These are phyloP conservation scores for Dynastes grantii DNA, from an alignment of 2,888 invertebrate genomes.

Conservation along the genomic window DNA sequence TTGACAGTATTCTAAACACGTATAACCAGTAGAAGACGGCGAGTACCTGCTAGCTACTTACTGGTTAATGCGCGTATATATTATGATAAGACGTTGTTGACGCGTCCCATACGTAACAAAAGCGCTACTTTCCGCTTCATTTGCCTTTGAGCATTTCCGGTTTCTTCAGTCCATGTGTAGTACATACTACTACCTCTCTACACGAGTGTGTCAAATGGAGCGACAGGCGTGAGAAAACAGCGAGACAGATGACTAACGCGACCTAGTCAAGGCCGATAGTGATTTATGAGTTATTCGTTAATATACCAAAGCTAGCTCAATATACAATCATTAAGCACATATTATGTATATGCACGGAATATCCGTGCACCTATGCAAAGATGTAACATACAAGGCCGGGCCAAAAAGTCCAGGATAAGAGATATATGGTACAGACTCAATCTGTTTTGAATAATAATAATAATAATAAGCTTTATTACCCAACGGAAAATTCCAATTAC, in stretches of 20 bases:
- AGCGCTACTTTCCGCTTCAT: slow-evolving; percentile 49
- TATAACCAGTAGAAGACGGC: slow-evolving; percentile 15
- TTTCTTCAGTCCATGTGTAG: slow-evolving; percentile 24
- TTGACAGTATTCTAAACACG: slow-evolving; percentile 28
- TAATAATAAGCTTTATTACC: too few species aligned
- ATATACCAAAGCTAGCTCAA: slow-evolving; percentile 16
- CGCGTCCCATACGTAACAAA: slow-evolving; percentile 12
- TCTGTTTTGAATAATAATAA: too few species aligned
- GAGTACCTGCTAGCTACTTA: neutral
- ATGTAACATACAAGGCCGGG: too few species aligned
- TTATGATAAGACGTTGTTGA: neutral
- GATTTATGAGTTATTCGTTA: slow-evolving; percentile 59
- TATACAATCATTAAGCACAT: neutral
- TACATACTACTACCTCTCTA: neutral
- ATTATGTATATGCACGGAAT: neutral
- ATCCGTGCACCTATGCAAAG: too few species aligned
- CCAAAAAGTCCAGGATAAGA: too few species aligned
- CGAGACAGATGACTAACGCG: slow-evolving; percentile 61
- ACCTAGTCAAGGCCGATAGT: slow-evolving; percentile 61
- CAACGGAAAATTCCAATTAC: too few species aligned
- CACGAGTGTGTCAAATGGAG: slow-evolving; percentile 28
- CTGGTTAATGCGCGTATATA: neutral
- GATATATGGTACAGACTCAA: too few species aligned
- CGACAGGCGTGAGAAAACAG: slow-evolving; percentile 54
- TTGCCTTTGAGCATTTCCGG: slow-evolving; percentile 48